Evolutionary conservation across 2,113 vertebrate genomes (phyloP).

Genomic region (Dipodomys spectabilis): DNA sequence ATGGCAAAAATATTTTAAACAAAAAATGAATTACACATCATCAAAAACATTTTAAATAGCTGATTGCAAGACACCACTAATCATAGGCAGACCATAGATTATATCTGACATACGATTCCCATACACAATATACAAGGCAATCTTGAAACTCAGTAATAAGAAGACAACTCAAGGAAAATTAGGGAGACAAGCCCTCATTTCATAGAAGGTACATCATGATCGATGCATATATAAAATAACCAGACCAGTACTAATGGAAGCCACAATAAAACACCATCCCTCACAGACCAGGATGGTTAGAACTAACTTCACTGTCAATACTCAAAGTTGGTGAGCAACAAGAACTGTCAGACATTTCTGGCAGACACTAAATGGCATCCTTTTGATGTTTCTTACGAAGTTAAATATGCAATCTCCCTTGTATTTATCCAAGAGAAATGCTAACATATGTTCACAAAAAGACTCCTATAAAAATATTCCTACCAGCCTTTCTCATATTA

Average conservation of each 20-base stretch:
- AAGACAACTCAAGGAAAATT: neutral
- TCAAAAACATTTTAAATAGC: neutral
- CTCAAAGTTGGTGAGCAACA: neutral
- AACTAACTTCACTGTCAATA: neutral
- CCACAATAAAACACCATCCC: neutral
- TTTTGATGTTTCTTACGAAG: conserved; percentile 39
- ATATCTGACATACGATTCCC: neutral
- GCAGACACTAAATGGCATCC: neutral
- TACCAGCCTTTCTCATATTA: conserved; percentile 50
- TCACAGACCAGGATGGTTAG: neutral
- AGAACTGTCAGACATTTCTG: neutral
- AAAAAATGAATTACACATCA: neutral
- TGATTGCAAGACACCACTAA: neutral
- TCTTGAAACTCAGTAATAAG: neutral
- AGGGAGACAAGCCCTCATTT: neutral
- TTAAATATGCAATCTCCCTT: conserved; percentile 23
- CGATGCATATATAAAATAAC: neutral
- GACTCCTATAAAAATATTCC: conserved; percentile 26
- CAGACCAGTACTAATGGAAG: neutral
- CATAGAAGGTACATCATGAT: neutral
- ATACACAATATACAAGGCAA: neutral
- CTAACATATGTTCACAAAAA: conserved; percentile 61
- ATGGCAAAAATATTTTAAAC: no score
- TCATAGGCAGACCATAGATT: neutral
- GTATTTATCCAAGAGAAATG: conserved; percentile 52